A percentile compares a stretch with the other conserved stretches of the same genome.
Evolutionary conservation across 2,797 vertebrate genomes (phyloP).

Genomic region (Myotis vivesi): DNA sequence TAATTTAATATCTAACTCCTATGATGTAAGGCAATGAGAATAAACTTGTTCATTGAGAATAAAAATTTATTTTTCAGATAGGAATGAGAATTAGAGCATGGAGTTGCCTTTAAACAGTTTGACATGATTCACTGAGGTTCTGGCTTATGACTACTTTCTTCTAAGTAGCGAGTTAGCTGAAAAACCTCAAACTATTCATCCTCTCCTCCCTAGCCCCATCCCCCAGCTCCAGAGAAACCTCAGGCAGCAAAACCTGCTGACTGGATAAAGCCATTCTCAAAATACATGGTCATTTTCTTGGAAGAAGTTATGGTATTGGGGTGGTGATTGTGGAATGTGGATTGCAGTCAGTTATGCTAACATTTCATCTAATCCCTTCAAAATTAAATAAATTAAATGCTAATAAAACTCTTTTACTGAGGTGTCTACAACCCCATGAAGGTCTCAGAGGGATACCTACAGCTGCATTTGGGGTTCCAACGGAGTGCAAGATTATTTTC

Average conservation of each 20-base stretch:
- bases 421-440: slow-evolving; percentile 68
- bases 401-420: slow-evolving; percentile 77
- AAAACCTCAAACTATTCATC: slow-evolving; percentile 75
- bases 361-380: slow-evolving; percentile 78
- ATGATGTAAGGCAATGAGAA: not conserved
- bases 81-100: slow-evolving; percentile 36
- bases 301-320: slow-evolving; percentile 56
- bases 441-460: slow-evolving; percentile 61
- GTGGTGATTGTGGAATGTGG: slow-evolving; percentile 64
- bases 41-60: slow-evolving; percentile 39
- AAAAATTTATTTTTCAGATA: slow-evolving; percentile 57
- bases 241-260: slow-evolving; percentile 67
- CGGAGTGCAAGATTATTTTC: slow-evolving; percentile 78
- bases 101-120: slow-evolving; percentile 63
- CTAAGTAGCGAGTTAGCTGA: slow-evolving; percentile 70
- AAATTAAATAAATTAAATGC: slow-evolving; percentile 84
- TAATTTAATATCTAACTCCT: not conserved
- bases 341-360: slow-evolving; percentile 61
- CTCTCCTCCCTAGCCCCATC: not conserved
- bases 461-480: slow-evolving; percentile 65
- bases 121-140: slow-evolving; percentile 74
- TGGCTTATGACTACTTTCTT: slow-evolving; percentile 63
- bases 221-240: slow-evolving; percentile 49
- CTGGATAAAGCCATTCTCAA: slow-evolving; percentile 50
- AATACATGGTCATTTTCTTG: slow-evolving; percentile 66